phyloP scores from a whole-genome alignment of 2,888 invertebrate species.

The Rhagium mordax region DNA sequence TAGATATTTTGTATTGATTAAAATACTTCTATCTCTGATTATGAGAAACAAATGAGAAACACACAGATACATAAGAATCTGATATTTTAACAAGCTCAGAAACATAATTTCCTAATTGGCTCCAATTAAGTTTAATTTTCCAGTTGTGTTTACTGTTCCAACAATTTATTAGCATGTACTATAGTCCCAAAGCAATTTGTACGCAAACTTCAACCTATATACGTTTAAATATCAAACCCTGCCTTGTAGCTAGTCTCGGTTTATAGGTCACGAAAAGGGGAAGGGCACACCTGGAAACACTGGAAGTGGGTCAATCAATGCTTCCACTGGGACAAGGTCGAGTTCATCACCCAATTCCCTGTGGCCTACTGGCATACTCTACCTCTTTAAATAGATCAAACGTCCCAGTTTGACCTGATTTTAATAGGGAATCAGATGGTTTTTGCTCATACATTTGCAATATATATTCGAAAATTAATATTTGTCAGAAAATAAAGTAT shows the following conservation, averaged over 20 bases:
- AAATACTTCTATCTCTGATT: no score
- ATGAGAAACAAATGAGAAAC: no score
- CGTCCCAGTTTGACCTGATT: constrained; percentile 27
- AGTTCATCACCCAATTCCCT: constrained; percentile 22
- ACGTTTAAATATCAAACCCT: background rate
- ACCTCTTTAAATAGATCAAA: constrained; percentile 26
- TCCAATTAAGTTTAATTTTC: no score
- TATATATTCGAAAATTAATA: no score
- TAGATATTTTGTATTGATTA: no score
- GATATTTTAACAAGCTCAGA: no score
- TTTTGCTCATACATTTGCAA: background rate
- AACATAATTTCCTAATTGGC: no score
- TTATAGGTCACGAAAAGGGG: constrained; percentile 17
- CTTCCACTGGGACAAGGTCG: constrained; percentile 41
- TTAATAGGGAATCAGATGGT: background rate
- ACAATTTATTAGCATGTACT: no score
- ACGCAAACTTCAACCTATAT: background rate
- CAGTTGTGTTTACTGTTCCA: no score
- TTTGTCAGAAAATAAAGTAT: no score
- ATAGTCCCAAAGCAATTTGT: no score
- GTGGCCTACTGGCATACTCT: constrained; percentile 26
- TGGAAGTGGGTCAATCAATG: constrained; percentile 41
- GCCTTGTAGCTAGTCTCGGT: background rate
- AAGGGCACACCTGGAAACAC: constrained; percentile 17
- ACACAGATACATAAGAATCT: no score